Base-by-base conservation (phyloP, 2,797 vertebrate genomes). In the Streptopelia turtur region DNA sequence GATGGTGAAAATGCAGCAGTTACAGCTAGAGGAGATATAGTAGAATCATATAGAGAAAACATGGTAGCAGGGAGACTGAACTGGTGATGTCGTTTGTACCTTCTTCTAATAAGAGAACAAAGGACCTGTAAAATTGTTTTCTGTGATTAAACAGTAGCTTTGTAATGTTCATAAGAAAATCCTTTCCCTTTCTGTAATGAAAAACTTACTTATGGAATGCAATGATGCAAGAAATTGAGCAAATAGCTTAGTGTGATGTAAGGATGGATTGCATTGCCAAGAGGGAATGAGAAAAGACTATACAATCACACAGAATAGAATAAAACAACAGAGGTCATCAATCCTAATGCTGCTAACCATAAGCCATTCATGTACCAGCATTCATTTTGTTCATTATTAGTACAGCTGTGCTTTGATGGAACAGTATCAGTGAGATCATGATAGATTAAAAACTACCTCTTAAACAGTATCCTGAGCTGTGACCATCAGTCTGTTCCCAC, bases 151-250 rank as follows among this genome's bases (percentile, higher is more conserved):
- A 65, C 55, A 76, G 61, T n/a, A 70, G 43, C 66, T 88, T 90
- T 80, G 41, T 56, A 79, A 91, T 53, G 27, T 88, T 88, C 16
- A 82, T 75, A 94, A 96, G 71, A 88, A 86, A 90, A 84, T 87
- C 52, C 41, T 85, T 93, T 66, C 35, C 70, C 6, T 57, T 91
- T 71, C 66, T 70, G 35, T 87, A 93, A 89, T 76, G 85, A 90
- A 95, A 96, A 96, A 87, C 90, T 91, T 93, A 84, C 91, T 89
- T 90, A 60, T 68, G 85, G 89, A 77, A 91, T 13, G 13, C 91
- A 96, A 28, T 41, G 83, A 49, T 91, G 91, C 88, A 95, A 96
- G 80, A 97, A 94, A 97, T 94, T 64, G 91, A 91, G 83, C 70
- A 94, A 93, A 95, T 49, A 90, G 31, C 35, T 86, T 66, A 60